These are phyloP conservation scores for Microcebus lehilahytsara DNA, from an alignment of 2,113 vertebrate species.

Conservation along the genomic window DNA sequence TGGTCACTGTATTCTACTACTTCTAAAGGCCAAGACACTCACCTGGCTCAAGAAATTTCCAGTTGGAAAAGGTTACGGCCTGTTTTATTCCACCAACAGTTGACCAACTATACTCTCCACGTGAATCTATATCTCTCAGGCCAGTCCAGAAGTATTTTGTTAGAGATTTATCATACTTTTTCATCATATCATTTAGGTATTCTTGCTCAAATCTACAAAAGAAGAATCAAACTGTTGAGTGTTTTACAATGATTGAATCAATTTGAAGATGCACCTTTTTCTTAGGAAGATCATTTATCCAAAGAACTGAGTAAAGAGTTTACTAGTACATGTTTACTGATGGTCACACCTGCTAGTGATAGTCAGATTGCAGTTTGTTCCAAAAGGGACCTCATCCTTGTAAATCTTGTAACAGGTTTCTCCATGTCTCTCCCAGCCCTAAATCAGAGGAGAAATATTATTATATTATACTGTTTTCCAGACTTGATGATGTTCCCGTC, in stretches of 20 bases:
- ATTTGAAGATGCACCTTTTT: not conserved
- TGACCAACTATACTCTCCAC: constrained; percentile 92
- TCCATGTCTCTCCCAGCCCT: constrained; percentile 94
- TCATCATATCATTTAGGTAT: constrained; percentile 92
- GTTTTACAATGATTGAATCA: not conserved
- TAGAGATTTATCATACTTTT: constrained; percentile 81
- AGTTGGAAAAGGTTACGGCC: constrained; percentile 89
- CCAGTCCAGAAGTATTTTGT: constrained; percentile 92
- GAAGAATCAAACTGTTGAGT: constrained; percentile 47
- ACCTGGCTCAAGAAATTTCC: constrained; percentile 93
- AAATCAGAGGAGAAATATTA: constrained; percentile 30
- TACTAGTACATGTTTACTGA: not conserved
- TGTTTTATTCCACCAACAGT: constrained; percentile 71
- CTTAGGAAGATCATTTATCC: not conserved
- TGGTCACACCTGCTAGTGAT: constrained; percentile 90
- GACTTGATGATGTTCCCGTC: not conserved
- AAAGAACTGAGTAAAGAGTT: constrained; percentile 15
- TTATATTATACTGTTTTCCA: constrained; percentile 4
- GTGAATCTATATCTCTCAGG: constrained; percentile 88
- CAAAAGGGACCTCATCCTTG: constrained; percentile 85
- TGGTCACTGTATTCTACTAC: not conserved
- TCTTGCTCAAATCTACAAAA: constrained; percentile 95
- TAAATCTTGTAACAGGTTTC: constrained; percentile 91
- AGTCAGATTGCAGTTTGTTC: constrained; percentile 90
- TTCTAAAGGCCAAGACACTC: constrained; percentile 44